Evolutionary conservation across 2,888 invertebrate genomes (phyloP).

Genomic region (Phlogophora meticulosa): DNA sequence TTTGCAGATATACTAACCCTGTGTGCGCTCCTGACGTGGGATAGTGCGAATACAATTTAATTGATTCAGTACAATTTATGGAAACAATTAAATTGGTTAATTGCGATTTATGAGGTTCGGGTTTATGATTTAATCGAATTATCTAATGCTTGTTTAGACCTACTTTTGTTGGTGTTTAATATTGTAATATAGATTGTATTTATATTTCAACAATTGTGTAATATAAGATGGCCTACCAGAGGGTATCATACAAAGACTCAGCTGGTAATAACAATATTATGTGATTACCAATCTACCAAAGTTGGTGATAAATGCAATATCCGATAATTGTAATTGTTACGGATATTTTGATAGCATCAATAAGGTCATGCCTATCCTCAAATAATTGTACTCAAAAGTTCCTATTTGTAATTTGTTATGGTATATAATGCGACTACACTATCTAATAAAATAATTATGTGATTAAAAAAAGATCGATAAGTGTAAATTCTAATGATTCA

Average conservation of each 20-base stretch:
- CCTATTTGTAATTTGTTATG: too few relatives aligned
- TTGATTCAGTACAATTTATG: slow-evolving; percentile 43
- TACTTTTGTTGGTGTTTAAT: background rate
- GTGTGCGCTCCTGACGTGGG: slow-evolving; percentile 28
- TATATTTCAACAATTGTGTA: background rate
- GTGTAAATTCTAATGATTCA: slow-evolving; percentile 15
- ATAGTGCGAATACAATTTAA: slow-evolving; percentile 37
- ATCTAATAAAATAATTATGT: slow-evolving; percentile 31
- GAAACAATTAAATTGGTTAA: slow-evolving; percentile 50
- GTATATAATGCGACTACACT: too few relatives aligned
- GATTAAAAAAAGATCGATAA: slow-evolving; percentile 37
- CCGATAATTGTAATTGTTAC: slow-evolving; percentile 8
- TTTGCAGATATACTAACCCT: slow-evolving; percentile 49
- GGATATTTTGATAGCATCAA: slow-evolving; percentile 18
- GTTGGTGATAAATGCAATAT: slow-evolving; percentile 1
- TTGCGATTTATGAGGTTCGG: slow-evolving; percentile 26
- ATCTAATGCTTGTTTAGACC: slow-evolving; percentile 5
- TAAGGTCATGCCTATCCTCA: slow-evolving; percentile 1
- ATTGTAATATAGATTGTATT: background rate
- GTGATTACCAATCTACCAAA: slow-evolving; percentile 14
- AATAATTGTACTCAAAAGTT: too few relatives aligned
- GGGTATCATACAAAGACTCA: background rate
- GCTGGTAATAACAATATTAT: background rate
- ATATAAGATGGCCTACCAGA: background rate
- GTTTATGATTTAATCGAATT: slow-evolving; percentile 30